Evolutionary conservation across 2,797 vertebrate species (phyloP), one percentile per base, ranked within the genome.

Genomic region (Jordanella pulchra): DNA sequence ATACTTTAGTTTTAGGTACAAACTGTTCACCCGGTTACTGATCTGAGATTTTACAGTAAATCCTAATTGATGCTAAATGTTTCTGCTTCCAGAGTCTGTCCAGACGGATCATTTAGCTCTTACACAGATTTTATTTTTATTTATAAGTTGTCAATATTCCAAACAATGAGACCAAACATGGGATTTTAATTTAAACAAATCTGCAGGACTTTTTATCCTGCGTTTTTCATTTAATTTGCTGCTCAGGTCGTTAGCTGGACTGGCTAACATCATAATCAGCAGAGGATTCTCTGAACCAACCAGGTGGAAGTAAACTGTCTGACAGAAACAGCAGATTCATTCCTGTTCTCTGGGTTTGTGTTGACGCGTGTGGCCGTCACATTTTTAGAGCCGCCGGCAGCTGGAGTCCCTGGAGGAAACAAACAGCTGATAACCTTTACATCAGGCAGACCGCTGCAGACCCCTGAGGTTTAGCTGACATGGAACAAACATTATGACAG

Each of bases 361-460:
- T 21, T 55, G 35, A 45, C 17, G 28, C 53, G 10, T 50, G 23
- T 47, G n/a, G 58, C 28, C 42, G 54, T 25, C 47, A n/a, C 14
- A 7, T 21, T 53, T 18, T 35, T 42, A 15, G 23, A 23, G n/a
- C 47, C 18, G 48, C 17, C 0, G 17, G 45, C 60, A 65, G 70
- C 69, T 23, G 66, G 21, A 44, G 66, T 58, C 60, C 60, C 58
- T 32, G 9, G 42, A 65, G 66, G 67, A 56, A 51, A 2, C 25
- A 42, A 15, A 27, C 67, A 65, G 73, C 54, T 21, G 73, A 76
- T 56, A 44, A 65, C 53, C 50, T 18, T 35, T 27, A 7, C 28
- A 10, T 67, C 65, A 58, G 17, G 5, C n/a, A 7, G 42, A 18
- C 18, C 6, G 7, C 21, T 3, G 71, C 51, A 25, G 44, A 18